Evolutionary conservation across 1,140 invertebrate genomes (phyloP).

Genomic region (Drosophila ananassae): DNA sequence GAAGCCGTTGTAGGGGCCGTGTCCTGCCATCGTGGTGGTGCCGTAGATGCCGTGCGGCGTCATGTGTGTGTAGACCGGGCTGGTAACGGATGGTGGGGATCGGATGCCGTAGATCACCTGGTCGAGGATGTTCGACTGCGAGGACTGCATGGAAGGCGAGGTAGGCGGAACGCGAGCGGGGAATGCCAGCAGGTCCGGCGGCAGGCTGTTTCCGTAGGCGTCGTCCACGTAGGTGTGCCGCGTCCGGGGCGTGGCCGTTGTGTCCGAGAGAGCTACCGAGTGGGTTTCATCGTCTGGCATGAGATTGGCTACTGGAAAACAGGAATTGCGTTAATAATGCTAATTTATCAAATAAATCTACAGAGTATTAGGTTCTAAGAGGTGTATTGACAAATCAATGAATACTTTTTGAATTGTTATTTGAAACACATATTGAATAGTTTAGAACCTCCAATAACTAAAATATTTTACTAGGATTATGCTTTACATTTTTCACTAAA

Average conservation of each 20-base stretch:
- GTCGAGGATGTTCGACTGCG: slow-evolving; percentile 91
- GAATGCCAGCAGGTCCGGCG: slow-evolving; percentile 92
- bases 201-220: slow-evolving; percentile 83
- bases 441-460: too few relatives aligned
- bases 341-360: too few relatives aligned
- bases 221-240: slow-evolving; percentile 81
- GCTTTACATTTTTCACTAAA: too few relatives aligned
- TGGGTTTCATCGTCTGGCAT: slow-evolving; percentile 87
- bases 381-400: too few relatives aligned
- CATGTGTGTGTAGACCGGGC: slow-evolving; percentile 82
- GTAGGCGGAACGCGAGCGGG: slow-evolving; percentile 87
- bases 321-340: not conserved
- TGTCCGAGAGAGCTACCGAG: slow-evolving; percentile 85
- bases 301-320: slow-evolving; percentile 83
- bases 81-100: slow-evolving; percentile 74
- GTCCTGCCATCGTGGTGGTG: slow-evolving; percentile 67
- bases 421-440: too few relatives aligned
- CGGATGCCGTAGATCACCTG: slow-evolving; percentile 80
- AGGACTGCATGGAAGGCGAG: slow-evolving; percentile 89
- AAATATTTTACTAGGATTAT: too few relatives aligned
- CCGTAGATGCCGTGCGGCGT: slow-evolving; percentile 81
- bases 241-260: slow-evolving; percentile 72
- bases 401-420: too few relatives aligned
- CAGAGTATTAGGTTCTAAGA: too few relatives aligned
- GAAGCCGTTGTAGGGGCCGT: slow-evolving; percentile 71